phyloP scores from a whole-genome alignment of 2,888 invertebrate species.

The Rhabditoides inermis region DNA sequence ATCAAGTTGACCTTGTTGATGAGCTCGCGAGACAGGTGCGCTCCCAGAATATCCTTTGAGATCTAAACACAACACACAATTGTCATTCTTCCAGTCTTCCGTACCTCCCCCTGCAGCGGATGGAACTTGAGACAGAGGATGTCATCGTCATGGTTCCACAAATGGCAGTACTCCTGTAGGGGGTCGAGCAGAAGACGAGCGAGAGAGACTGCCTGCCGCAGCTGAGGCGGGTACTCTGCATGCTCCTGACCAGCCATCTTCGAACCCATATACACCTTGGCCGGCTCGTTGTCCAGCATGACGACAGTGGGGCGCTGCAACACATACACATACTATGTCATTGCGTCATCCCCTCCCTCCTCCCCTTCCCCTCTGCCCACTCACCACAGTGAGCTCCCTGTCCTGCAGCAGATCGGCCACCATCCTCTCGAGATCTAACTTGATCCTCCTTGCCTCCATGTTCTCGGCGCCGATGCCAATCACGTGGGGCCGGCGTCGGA shows the following conservation, averaged over 20 bases:
- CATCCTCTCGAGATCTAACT: conserved; percentile 9
- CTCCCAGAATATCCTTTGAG: conserved; percentile 65
- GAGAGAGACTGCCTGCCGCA: conserved; percentile 84
- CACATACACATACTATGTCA: too few species aligned
- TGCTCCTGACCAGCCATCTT: conserved; percentile 55
- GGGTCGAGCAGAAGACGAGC: conserved; percentile 89
- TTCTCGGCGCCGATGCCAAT: conserved; percentile 81
- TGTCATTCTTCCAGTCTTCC: conserved; percentile 2
- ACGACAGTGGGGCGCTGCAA: conserved; percentile 69
- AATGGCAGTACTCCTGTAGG: conserved; percentile 84
- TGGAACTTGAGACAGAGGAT: conserved; percentile 87
- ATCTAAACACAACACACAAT: background rate
- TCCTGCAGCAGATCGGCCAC: conserved; percentile 55
- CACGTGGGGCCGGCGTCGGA: conserved; percentile 83
- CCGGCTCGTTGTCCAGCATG: conserved; percentile 83
- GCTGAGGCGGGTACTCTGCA: conserved; percentile 63
- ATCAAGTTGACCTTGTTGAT: conserved; percentile 86
- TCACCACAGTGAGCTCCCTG: conserved; percentile 74
- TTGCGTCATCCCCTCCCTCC: too few species aligned
- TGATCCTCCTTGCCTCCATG: conserved; percentile 31
- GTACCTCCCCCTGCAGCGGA: conserved; percentile 61
- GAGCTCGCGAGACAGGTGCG: conserved; percentile 74
- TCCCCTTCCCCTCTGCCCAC: too few species aligned
- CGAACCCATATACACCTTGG: conserved; percentile 81
- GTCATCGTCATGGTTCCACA: conserved; percentile 92